Evolutionary conservation across 1,140 invertebrate species (phyloP).

Genomic region (Cardiocondyla obscurior): DNA sequence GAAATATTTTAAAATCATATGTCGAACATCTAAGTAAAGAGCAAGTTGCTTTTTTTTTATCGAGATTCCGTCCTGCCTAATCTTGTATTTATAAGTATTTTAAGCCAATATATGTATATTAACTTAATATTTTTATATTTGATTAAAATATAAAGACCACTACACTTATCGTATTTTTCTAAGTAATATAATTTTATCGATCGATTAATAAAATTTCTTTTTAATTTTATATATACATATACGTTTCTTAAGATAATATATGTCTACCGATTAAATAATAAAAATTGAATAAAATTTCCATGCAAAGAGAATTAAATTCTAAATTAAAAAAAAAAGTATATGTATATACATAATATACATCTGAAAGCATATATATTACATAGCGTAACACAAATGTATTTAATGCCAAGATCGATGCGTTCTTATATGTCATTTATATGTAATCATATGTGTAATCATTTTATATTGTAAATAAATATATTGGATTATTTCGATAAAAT

Average conservation of each 20-base stretch:
- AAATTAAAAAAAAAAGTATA: constrained; percentile 5
- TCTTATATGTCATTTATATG: constrained; percentile 31
- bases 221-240: too few species aligned
- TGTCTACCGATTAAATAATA: background rate
- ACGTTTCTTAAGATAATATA: too few species aligned
- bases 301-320: background rate
- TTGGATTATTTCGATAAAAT: background rate
- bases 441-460: constrained; percentile 24
- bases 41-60: too few species aligned
- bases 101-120: background rate
- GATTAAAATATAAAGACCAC: constrained; percentile 13
- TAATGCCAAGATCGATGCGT: constrained; percentile 16
- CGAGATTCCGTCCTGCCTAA: background rate
- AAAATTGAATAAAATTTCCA: background rate
- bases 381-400: background rate
- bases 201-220: background rate
- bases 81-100: constrained; percentile 29
- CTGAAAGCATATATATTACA: background rate
- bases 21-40: too few species aligned
- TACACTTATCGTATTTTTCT: background rate
- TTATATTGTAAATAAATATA: constrained; percentile 50
- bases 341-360: background rate
- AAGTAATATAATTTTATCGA: background rate
- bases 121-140: constrained; percentile 33
- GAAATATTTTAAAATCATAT: background rate